phyloP scores from a whole-genome alignment of 2,888 invertebrate genomes.

The Habroteleia sp. region DNA sequence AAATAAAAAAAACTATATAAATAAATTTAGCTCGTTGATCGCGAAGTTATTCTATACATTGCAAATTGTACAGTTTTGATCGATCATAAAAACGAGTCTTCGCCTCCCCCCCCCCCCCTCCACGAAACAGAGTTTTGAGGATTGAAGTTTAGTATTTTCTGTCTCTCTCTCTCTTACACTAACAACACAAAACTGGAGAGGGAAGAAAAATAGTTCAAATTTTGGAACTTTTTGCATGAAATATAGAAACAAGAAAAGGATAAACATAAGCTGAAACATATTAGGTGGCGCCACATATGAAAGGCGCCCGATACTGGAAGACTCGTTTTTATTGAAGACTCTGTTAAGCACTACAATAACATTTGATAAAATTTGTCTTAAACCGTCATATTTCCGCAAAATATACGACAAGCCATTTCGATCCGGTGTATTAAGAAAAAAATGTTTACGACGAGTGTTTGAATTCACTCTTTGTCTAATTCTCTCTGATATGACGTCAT shows the following conservation, averaged over 20 bases:
- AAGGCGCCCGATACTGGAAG: constrained; percentile 26
- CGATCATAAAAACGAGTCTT: constrained; percentile 59
- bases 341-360: constrained; percentile 56
- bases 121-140: too few species aligned
- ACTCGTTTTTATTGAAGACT: constrained; percentile 59
- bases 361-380: constrained; percentile 61
- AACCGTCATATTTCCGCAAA: constrained; percentile 52
- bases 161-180: too few species aligned
- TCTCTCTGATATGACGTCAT: constrained; percentile 60
- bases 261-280: constrained; percentile 60
- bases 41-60: constrained; percentile 56
- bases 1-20: constrained; percentile 36
- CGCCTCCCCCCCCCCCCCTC: constrained; percentile 1
- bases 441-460: constrained; percentile 45
- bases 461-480: constrained; percentile 60
- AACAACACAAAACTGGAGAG: too few species aligned
- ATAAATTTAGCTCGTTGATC: constrained; percentile 59
- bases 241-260: constrained; percentile 10
- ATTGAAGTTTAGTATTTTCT: too few species aligned
- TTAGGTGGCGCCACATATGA: constrained; percentile 42
- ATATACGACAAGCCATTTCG: constrained; percentile 44
- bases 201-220: too few species aligned
- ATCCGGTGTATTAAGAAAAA: constrained; percentile 45
- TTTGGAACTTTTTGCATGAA: too few species aligned
- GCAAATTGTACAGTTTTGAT: constrained; percentile 57